Evolutionary conservation across 2,888 invertebrate genomes (phyloP).

Genomic region (Plagodis pulveraria): DNA sequence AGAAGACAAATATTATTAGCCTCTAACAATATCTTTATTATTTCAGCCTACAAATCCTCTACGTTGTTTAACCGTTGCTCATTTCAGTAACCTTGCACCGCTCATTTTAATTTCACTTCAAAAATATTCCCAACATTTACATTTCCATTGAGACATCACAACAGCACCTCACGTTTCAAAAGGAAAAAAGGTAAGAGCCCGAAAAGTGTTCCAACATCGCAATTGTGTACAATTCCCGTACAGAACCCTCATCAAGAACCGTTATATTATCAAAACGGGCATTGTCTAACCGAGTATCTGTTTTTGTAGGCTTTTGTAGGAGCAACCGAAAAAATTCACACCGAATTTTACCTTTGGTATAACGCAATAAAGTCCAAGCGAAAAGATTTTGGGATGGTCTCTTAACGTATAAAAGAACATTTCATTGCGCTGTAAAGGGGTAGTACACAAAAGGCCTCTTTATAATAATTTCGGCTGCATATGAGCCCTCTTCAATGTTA

Average conservation of each 20-base stretch:
- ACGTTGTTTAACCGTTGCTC: not conserved
- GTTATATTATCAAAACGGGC: conserved; percentile 73
- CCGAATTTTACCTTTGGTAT: conserved; percentile 19
- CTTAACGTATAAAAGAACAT: conserved; percentile 76
- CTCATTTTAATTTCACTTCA: conserved; percentile 21
- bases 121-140: conserved; percentile 21
- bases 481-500: conserved; percentile 63
- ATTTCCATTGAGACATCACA: conserved; percentile 31
- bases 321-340: conserved; percentile 42
- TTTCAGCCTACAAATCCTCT: conserved; percentile 7
- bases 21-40: conserved; percentile 5
- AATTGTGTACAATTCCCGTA: conserved; percentile 44
- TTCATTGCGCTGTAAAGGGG: conserved; percentile 70
- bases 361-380: conserved; percentile 14
- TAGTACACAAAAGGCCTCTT: conserved; percentile 73
- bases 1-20: not conserved
- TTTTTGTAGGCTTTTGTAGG: conserved; percentile 67
- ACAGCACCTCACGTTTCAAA: conserved; percentile 27
- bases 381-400: conserved; percentile 36
- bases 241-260: conserved; percentile 60
- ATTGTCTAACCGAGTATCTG: conserved; percentile 73
- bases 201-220: conserved; percentile 31
- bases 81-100: conserved; percentile 2
- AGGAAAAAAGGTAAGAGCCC: conserved; percentile 33
- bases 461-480: conserved; percentile 74